Percentiles rank a stretch among this genome's conserved stretches.
phyloP scores from a whole-genome alignment of 2,888 invertebrate species.

The Brenthis ino region DNA sequence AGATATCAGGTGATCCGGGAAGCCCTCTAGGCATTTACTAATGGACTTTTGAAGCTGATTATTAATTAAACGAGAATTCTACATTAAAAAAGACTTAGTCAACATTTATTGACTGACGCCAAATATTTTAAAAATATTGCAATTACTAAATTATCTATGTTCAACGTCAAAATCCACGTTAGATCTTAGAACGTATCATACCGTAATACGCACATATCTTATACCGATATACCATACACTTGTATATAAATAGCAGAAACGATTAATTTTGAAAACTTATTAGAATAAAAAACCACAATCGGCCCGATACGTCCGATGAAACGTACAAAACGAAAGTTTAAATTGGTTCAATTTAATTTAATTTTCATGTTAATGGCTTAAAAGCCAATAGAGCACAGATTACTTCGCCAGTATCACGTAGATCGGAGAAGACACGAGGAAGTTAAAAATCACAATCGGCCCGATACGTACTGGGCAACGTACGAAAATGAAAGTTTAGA shows the following conservation, averaged over 20 bases:
- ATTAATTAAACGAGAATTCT: background rate
- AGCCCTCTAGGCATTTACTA: conserved; percentile 4
- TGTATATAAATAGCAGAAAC: conserved; percentile 6
- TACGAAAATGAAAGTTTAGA: conserved; percentile 6
- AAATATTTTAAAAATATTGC: no score
- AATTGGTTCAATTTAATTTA: background rate
- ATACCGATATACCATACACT: no score
- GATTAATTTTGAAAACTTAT: background rate
- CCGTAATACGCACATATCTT: no score
- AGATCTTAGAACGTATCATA: no score
- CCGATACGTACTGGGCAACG: background rate
- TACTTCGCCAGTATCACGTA: no score
- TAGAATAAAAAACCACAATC: conserved; percentile 4
- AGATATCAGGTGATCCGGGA: background rate
- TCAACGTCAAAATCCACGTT: no score
- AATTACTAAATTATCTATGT: no score
- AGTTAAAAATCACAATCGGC: conserved; percentile 4
- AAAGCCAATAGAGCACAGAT: no score
- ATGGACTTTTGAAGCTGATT: conserved; percentile 2
- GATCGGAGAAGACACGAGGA: no score
- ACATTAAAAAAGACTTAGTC: background rate
- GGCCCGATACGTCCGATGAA: background rate
- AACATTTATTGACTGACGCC: background rate
- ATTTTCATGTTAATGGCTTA: background rate
- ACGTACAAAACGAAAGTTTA: conserved; percentile 1